Evolutionary conservation across 2,888 invertebrate species (phyloP), one percentile per base, ranked within the genome.

Genomic region (Bembecia ichneumoniformis): DNA sequence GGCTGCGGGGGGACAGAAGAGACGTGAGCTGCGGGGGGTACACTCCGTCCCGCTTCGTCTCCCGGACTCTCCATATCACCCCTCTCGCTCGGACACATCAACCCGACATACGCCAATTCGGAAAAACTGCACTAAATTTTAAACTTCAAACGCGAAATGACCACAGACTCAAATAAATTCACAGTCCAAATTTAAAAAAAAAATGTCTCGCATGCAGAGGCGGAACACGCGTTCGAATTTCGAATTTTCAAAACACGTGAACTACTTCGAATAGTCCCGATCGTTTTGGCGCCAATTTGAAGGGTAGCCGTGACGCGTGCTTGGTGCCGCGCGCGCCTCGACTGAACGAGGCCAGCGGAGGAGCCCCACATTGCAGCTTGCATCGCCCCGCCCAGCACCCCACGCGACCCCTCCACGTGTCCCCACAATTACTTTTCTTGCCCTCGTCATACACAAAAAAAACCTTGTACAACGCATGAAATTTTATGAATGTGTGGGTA

Each of bases 1-100:
- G 87, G 77, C 55, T 86, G 82, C 67, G 87, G 81, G 62, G 84
- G 82, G 62, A 82, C 80, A 55, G 82, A 73, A 66, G 87, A 81
- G 62, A 83, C 71, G 68, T 81, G 76, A 64, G 78, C 75, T 58
- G 74, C 74, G 65, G 79, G 71, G 66, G 78, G 74, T 68, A 74
- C 74, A 53, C 61, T 73, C 66, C 86, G 80, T 75, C 82, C 86
- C 77, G 80, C 71, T 73, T 87, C 87, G 77, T 83, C 86, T 51
- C 81, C 80, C 70, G 83, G 77, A 59, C 83, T 82, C 73, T 87
- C 86, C 86, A 86, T 87, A 60, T 72, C 74, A 54, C 69, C 77
- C 74, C 73, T 79, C 75, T 82, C 84, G 71, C 80, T 81, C 72
- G 71, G 78, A 82, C 86, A 86, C 86, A 86, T 86, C 75, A 83